Base-by-base conservation (phyloP, 2,113 vertebrate species). In the Sigmodon hispidus region DNA sequence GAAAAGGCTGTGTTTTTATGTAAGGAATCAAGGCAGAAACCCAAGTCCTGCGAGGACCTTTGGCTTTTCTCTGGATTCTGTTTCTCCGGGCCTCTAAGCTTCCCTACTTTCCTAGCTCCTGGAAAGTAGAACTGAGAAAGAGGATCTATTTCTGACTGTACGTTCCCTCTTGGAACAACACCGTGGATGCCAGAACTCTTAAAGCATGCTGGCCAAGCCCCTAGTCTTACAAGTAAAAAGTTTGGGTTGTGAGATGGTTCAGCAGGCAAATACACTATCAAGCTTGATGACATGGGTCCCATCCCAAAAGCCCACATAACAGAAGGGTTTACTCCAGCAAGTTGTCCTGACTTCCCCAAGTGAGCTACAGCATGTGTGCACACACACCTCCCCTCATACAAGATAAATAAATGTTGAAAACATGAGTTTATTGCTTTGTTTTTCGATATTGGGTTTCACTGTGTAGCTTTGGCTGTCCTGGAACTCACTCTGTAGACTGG, bases 81-180 rank as follows among this genome's bases (percentile, higher is more conserved):
- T 85, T 67, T 94, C 70, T 70, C 55, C 40, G 48, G 19, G 57
- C 40, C 69, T 86, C 72, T 90, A 85, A 76, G 36, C 43, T 57
- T 63, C 26, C 70, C 57, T 69, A 67, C 45, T 79, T 69, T 29
- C 19, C 79, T 21, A 80, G 81, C 29, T 70, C 67, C 75, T 73
- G 65, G 67, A 83, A 93, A 95, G 52, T 5, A 83, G 76, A 91
- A 93, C 52, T 90, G 59, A 94, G 21, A 63, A 93, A 69, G n/a
- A 81, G 16, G 22, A 29, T 45, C 70, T 26, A 87, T 40, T 83
- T 92, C 79, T 87, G 73, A 94, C 22, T 61, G 6, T 3, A 10
- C 43, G 36, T 52, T 77, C 57, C 67, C 36, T 86, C 70, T 40
- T 91, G 40, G 61, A 87, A 96, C 11, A 48, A 94, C 50, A 52